phyloP scores from a whole-genome alignment of 2,113 vertebrate species.

The Arizona elegans region DNA sequence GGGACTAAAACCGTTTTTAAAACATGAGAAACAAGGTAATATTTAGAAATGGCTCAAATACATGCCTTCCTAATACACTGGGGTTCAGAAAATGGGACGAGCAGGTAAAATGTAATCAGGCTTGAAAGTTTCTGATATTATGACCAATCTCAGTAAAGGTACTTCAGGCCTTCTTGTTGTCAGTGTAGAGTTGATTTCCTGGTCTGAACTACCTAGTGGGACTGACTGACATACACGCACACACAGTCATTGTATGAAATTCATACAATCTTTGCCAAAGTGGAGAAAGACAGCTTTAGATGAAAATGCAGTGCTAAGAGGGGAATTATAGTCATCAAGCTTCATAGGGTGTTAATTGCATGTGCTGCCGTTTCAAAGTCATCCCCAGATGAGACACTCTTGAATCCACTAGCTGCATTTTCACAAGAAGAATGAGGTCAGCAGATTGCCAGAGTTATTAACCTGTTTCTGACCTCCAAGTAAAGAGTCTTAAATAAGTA shows the following conservation, averaged over 20 bases:
- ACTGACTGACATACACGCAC: neutral
- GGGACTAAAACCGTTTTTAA: neutral
- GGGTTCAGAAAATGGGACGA: neutral
- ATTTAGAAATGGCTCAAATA: neutral
- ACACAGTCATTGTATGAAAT: too few relatives aligned
- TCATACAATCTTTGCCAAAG: neutral
- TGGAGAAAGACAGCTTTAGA: neutral
- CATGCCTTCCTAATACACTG: neutral
- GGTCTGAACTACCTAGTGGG: neutral
- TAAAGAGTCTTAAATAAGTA: neutral
- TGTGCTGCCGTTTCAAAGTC: constrained; percentile 9
- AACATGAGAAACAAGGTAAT: neutral
- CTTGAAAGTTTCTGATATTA: neutral
- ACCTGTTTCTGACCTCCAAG: constrained; percentile 6
- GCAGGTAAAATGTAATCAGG: neutral
- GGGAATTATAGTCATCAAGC: constrained; percentile 9
- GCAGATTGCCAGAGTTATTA: constrained; percentile 18
- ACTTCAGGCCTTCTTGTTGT: neutral
- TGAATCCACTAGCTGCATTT: constrained; percentile 17
- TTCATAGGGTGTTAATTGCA: constrained; percentile 14
- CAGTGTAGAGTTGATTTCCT: neutral
- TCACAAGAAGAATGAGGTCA: constrained; percentile 6
- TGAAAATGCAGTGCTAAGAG: constrained; percentile 5
- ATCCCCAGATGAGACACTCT: neutral
- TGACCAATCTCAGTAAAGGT: neutral